Evolutionary conservation across 2,797 vertebrate species (phyloP).

Genomic region (Xiphophorus birchmanni): DNA sequence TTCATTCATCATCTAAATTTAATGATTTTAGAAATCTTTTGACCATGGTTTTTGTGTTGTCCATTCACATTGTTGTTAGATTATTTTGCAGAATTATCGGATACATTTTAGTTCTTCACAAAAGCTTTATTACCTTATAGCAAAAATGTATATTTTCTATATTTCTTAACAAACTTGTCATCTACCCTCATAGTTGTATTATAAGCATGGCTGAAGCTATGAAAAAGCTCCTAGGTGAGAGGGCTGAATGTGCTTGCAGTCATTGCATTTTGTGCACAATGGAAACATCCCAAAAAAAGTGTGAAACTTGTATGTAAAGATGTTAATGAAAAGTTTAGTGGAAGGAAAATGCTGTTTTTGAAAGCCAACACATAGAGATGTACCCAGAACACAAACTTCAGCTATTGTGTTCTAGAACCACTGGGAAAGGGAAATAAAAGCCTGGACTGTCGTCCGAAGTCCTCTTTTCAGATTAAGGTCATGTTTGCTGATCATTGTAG

Average conservation of each 20-base stretch:
- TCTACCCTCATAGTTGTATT: neutral
- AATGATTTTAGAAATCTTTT: neutral
- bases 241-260: neutral
- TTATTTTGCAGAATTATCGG: neutral
- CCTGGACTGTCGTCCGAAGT: neutral
- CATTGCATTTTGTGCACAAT: neutral
- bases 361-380: neutral
- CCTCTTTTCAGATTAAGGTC: neutral
- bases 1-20: slow-evolving; percentile 12
- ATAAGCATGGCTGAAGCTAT: neutral
- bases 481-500: neutral
- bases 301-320: neutral
- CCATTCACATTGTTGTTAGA: neutral
- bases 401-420: neutral
- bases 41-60: neutral
- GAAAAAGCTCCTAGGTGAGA: neutral
- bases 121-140: neutral
- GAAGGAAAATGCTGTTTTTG: neutral
- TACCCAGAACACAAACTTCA: neutral
- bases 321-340: neutral
- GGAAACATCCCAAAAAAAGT: neutral
- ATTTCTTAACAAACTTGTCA: neutral
- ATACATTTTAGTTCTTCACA: neutral
- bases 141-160: neutral
- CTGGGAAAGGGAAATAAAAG: neutral